Percentiles rank a stretch among this genome's conserved stretches.
These are phyloP conservation scores for Galeopterus variegatus DNA, from an alignment of 2,113 vertebrate species.

Conservation along the genomic window DNA sequence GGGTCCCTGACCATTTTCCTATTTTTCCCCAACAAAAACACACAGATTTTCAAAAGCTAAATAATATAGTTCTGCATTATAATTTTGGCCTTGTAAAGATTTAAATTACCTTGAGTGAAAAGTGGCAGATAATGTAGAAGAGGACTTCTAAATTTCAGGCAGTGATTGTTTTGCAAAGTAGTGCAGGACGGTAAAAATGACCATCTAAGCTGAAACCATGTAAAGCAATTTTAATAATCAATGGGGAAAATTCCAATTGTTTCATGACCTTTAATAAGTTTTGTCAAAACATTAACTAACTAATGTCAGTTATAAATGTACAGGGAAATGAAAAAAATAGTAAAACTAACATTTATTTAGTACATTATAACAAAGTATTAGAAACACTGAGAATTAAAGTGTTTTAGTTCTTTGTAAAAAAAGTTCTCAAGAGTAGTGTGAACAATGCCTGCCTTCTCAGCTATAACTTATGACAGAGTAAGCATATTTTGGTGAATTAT, in stretches of 20 bases:
- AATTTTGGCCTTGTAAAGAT: conserved; percentile 39
- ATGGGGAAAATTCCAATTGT: not conserved
- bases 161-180: not conserved
- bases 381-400: not conserved
- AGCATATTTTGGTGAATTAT: not conserved
- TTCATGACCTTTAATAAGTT: not conserved
- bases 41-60: conserved; percentile 38
- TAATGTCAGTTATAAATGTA: not conserved
- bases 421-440: not conserved
- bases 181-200: not conserved
- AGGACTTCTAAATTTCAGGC: not conserved
- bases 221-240: not conserved
- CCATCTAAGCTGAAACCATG: not conserved
- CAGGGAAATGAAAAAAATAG: not conserved
- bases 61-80: not conserved
- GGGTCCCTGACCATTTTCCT: too few relatives aligned
- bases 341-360: not conserved
- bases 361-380: not conserved
- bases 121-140: not conserved
- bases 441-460: not conserved
- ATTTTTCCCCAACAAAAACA: not conserved
- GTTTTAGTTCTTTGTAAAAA: not conserved
- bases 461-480: not conserved
- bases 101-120: not conserved
- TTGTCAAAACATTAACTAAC: not conserved